Base-by-base conservation (phyloP, 2,888 invertebrate species). In the Fissipunctia ypsillon region DNA sequence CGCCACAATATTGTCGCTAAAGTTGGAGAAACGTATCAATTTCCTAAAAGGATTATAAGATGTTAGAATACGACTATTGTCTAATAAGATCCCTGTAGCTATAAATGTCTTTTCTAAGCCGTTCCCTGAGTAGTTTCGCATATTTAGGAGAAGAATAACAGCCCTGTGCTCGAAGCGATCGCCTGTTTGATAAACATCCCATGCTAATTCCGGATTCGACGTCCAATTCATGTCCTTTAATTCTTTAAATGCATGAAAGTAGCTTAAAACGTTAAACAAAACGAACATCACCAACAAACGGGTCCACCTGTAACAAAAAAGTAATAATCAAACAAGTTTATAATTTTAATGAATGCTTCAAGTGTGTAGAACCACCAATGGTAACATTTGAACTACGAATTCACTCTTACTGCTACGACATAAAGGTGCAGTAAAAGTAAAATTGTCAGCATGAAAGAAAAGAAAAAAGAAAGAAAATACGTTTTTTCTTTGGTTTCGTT, bases 31-130 rank as follows among this genome's bases (percentile, higher is more conserved):
- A 19, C 1, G 12, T 48, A 22, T 12, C 4, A 73, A 19, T 14
- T 35, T 12, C 28, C 41, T 71, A 60, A 71, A 73, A 31, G 73
- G 48, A 41, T 63, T 71, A 54, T 57, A 70, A 16, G 63, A n/a
- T 31, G 73, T 73, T 16, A 70, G 54, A 38, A 73, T 56, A 28
- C 70, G 73, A 48, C 61, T 73, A 5, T 45, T 19, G 63, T 70
- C 56, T 25, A 73, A 5, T 35, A 73, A 12, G 5, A 70, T 41
- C 0, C 56, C 61, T 28, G 73, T 6, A 9, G 57, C 38, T 56
- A 73, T 28, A 35, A 14, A 56, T 52, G 22, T 28, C 52, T 61
- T 61, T 38, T 73, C 70, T 54, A 12, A 7, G 19, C 9, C 16
- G 1, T 38, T n/a, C 0, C 14, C 7, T 14, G 1, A 25, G n/a